A percentile compares a stretch with the other conserved stretches of the same genome.
These are phyloP conservation scores for Amphiduros pacificus DNA, from an alignment of 2,888 invertebrate species.

Conservation along the genomic window DNA sequence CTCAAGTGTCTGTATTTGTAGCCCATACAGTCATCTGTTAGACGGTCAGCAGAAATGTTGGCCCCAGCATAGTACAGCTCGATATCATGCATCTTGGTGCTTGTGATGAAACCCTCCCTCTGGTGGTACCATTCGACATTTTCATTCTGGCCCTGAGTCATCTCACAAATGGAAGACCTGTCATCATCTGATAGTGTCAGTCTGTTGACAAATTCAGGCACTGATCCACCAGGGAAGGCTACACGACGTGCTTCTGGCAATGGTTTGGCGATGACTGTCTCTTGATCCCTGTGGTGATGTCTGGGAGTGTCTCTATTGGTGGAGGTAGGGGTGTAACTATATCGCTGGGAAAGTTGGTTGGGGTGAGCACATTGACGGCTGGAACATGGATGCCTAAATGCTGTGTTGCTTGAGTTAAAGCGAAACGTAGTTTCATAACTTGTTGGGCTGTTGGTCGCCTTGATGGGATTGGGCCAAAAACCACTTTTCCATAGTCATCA, in stretches of 20 bases:
- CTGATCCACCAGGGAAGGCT: too few species aligned
- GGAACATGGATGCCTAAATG: not conserved
- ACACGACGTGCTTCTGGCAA: constrained; percentile 1
- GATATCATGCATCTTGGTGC: not conserved
- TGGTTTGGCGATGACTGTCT: not conserved
- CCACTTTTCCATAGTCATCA: not conserved
- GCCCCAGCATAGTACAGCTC: not conserved
- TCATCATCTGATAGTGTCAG: not conserved
- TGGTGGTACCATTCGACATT: constrained; percentile 5
- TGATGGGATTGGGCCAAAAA: not conserved
- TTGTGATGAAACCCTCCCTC: not conserved
- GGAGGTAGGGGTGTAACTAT: not conserved
- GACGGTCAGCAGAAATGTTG: not conserved
- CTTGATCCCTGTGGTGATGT: not conserved
- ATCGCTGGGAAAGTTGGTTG: not conserved
- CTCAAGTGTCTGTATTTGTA: not conserved
- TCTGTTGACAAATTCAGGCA: not conserved
- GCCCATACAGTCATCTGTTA: not conserved
- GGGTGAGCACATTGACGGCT: not conserved
- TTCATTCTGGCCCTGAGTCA: not conserved
- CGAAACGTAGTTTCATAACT: not conserved
- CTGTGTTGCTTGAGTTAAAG: not conserved
- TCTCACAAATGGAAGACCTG: not conserved
- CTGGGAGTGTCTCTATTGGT: not conserved
- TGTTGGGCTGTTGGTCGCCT: not conserved